Percentiles rank a stretch among this genome's conserved stretches.
These are phyloP conservation scores for Chanos chanos DNA, from an alignment of 2,797 vertebrate genomes.

Conservation along the genomic window DNA sequence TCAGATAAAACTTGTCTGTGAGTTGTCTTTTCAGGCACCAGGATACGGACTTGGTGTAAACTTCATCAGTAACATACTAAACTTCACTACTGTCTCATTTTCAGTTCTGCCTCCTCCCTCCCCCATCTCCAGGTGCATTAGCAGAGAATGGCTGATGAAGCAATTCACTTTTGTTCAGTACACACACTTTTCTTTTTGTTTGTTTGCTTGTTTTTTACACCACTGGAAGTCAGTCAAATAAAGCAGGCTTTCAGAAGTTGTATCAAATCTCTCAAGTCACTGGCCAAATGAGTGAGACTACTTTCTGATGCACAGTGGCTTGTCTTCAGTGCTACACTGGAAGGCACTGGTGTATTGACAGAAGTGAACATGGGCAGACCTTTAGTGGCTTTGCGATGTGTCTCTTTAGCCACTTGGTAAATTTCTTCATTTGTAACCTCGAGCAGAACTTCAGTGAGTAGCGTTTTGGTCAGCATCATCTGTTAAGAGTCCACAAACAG, in stretches of 20 bases:
- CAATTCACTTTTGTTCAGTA: slow-evolving; percentile 23
- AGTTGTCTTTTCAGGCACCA: slow-evolving; percentile 3
- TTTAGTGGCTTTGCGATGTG: slow-evolving; percentile 96
- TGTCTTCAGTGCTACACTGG: slow-evolving; percentile 49
- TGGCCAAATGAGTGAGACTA: slow-evolving; percentile 18
- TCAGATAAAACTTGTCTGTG: slow-evolving; percentile 30
- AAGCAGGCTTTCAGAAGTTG: background rate
- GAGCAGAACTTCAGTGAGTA: slow-evolving; percentile 95
- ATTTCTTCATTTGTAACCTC: slow-evolving; percentile 99
- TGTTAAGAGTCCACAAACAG: slow-evolving; percentile 40
- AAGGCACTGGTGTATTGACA: slow-evolving; percentile 53
- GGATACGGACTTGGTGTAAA: slow-evolving; percentile 4
- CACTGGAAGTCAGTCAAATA: slow-evolving; percentile 10
- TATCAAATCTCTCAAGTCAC: slow-evolving; percentile 9
- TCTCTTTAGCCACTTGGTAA: slow-evolving; percentile 87
- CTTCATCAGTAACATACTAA: slow-evolving; percentile 2
- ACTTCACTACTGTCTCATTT: slow-evolving; percentile 13
- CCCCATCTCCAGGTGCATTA: slow-evolving; percentile 61
- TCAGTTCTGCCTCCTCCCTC: slow-evolving; percentile 45
- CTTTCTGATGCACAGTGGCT: slow-evolving; percentile 27
- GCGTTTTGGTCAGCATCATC: slow-evolving; percentile 96
- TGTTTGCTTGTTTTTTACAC: too few relatives aligned
- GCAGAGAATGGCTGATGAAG: slow-evolving; percentile 65
- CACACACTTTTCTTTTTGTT: slow-evolving; percentile 25
- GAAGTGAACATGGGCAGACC: slow-evolving; percentile 75